Conservation (phyloP, 2,888 invertebrate genomes). For the Ectemnius continuus region DNA sequence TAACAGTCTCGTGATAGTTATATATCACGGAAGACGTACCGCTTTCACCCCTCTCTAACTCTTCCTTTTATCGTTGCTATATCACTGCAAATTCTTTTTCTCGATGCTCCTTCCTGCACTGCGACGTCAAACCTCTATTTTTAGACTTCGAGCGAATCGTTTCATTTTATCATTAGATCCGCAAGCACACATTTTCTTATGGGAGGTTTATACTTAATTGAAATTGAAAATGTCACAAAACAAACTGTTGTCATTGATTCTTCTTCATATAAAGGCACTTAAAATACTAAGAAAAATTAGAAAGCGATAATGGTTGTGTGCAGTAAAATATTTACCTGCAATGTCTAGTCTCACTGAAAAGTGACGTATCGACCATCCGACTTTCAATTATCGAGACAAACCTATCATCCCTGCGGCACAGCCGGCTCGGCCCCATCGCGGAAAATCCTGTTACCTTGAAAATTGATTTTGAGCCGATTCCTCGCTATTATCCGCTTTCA, state of each 20-base stretch:
- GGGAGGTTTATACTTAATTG: too few species aligned
- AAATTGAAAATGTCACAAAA: too few species aligned
- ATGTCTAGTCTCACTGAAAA: slow-evolving; percentile 14
- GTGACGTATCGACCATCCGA: slow-evolving; percentile 14
- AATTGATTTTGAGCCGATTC: slow-evolving; percentile 12
- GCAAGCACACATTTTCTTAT: too few species aligned
- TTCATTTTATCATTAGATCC: too few species aligned
- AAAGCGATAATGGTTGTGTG: neutral
- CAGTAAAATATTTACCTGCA: slow-evolving; percentile 26
- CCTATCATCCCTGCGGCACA: slow-evolving; percentile 8
- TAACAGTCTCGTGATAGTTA: neutral
- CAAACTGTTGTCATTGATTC: too few species aligned
- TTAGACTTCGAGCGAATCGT: too few species aligned
- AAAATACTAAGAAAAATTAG: too few species aligned
- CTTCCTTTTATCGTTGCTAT: neutral
- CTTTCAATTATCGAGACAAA: slow-evolving; percentile 34
- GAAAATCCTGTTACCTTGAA: slow-evolving; percentile 8
- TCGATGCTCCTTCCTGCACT: too few species aligned
- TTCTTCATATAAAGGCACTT: too few species aligned
- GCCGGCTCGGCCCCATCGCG: slow-evolving; percentile 2
- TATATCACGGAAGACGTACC: neutral
- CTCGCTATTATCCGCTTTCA: neutral
- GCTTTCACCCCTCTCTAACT: neutral
- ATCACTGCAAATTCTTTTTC: neutral
- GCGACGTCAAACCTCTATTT: too few species aligned